phyloP scores from a whole-genome alignment of 2,888 invertebrate species.

The Drosophila mimica region DNA sequence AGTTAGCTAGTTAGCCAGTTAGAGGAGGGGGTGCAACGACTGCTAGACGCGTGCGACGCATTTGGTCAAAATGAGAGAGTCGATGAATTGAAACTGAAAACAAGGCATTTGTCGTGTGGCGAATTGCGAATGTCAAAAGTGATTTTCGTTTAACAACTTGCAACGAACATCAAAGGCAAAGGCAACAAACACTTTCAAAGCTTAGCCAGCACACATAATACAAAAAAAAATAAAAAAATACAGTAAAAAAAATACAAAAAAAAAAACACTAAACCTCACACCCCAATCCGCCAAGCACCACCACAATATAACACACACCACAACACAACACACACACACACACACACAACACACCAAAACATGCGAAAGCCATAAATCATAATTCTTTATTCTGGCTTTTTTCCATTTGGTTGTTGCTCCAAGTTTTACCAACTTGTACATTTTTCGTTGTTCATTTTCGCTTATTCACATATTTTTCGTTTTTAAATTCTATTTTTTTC shows the following conservation, averaged over 20 bases:
- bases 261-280: constrained; percentile 32
- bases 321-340: neutral
- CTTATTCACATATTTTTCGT: constrained; percentile 15
- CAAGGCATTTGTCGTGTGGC: constrained; percentile 44
- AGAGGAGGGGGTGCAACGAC: neutral
- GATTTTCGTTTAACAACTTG: constrained; percentile 69
- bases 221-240: constrained; percentile 1
- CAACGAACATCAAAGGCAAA: constrained; percentile 64
- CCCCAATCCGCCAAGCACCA: constrained; percentile 5
- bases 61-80: constrained; percentile 67
- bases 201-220: constrained; percentile 39
- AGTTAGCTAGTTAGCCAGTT: too few relatives aligned
- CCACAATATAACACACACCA: constrained; percentile 10
- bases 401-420: constrained; percentile 49
- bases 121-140: constrained; percentile 72
- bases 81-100: constrained; percentile 29
- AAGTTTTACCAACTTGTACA: constrained; percentile 46
- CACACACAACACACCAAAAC: constrained; percentile 38
- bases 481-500: constrained; percentile 25
- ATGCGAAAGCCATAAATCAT: constrained; percentile 80
- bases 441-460: constrained; percentile 44
- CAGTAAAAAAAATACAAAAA: neutral
- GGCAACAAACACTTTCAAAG: constrained; percentile 62
- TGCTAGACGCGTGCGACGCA: constrained; percentile 58
- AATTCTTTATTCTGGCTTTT: constrained; percentile 76